Evolutionary conservation across 2,888 invertebrate species (phyloP), one percentile per base, ranked within the genome.

Genomic region (Aleiodes leptofemur): DNA sequence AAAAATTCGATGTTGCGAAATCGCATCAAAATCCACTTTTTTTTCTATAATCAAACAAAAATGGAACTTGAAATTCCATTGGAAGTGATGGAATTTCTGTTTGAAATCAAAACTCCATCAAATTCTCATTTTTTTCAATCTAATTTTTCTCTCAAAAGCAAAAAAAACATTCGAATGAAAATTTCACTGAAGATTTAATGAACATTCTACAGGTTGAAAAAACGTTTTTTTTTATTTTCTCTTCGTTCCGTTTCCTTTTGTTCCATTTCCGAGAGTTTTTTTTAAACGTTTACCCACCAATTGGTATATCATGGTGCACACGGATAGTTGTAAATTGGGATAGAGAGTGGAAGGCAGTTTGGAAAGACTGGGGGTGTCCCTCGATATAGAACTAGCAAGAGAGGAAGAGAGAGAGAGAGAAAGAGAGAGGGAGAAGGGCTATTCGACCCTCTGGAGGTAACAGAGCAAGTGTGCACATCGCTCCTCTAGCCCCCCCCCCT

Each of bases 401-500:
- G 38, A 38, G 38, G 3, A 3, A 56, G 23, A 23, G 56, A 23
- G 38, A 38, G 38, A 38, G 38, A 56, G 23, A 23, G 56, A 23
- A 1, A 23, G 23, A 23, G 23, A 16, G 64, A 43, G 64, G 8
- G 64, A 48, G 64, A 48, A n/a, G n/a, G 23, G 64, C 48, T 38
- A 61, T 34, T 61, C 61, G 34, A 14, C 64, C 34, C 48, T 34
- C 64, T 13, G 64, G 64, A 64, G 64, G 64, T 64, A 64, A 48
- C 64, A 64, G 64, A 64, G 64, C 64, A 64, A 64, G 64, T 64
- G 64, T 64, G 64, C 61, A 61, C 31, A 61, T 34, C 59, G 31
- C 59, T 61, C 34, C 34, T 34, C 31, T 34, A 61, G 38, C 38
- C 2, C 23, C 23, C 23, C 1, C 23, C 23, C 23, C 64, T 16